Conservation (phyloP, 2,797 vertebrate species). For the Cynopterus sphinx region DNA sequence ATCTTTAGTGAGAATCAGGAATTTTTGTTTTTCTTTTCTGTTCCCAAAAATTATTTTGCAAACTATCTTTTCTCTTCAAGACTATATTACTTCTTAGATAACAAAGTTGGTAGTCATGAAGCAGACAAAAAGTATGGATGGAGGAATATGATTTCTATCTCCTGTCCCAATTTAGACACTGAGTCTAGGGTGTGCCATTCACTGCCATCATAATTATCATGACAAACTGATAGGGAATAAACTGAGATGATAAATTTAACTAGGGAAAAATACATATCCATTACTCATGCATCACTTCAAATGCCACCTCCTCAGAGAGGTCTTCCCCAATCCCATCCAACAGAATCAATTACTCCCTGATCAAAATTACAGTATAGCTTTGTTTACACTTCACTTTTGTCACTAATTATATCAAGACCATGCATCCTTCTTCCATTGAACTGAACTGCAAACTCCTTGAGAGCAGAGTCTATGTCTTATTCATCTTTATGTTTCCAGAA, state of each 20-base stretch:
- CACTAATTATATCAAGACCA: background rate
- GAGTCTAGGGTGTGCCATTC: constrained; percentile 28
- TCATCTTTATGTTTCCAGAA: background rate
- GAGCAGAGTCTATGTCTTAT: background rate
- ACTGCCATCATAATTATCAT: background rate
- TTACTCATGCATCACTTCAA: background rate
- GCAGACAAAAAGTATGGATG: background rate
- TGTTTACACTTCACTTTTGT: background rate
- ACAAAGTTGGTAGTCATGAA: background rate
- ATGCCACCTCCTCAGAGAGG: background rate
- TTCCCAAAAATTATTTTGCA: background rate
- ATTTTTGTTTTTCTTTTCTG: background rate
- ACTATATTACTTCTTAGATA: background rate
- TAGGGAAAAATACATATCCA: background rate
- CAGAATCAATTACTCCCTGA: background rate
- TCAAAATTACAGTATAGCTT: background rate
- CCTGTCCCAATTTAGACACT: background rate
- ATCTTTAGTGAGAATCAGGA: background rate
- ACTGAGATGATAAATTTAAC: constrained; percentile 26
- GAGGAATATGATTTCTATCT: background rate
- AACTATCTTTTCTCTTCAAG: background rate
- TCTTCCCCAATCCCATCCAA: background rate
- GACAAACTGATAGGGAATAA: constrained; percentile 34
- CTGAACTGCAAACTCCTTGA: background rate
- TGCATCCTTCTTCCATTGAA: background rate